These are phyloP conservation scores for Bagarius yarrelli DNA, from an alignment of 2,113 vertebrate species.

Conservation along the genomic window DNA sequence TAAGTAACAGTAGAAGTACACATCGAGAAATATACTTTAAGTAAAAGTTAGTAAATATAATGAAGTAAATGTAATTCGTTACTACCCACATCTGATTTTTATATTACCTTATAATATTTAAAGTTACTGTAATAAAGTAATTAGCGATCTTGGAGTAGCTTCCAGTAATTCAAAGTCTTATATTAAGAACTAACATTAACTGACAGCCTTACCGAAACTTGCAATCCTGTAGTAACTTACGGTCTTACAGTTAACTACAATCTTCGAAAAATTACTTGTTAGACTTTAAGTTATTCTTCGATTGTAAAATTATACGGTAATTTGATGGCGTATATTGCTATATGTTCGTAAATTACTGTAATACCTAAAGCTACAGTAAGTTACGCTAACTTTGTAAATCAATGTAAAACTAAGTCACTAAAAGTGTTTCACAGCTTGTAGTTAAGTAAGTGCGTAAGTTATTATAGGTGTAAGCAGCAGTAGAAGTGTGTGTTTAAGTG, in stretches of 20 bases:
- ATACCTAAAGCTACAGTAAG: neutral
- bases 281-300: neutral
- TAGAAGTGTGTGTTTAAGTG: conserved; percentile 62
- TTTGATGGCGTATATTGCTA: neutral
- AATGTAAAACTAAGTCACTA: neutral
- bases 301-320: neutral
- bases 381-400: neutral
- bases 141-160: no score
- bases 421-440: neutral
- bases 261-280: neutral
- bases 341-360: neutral
- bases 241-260: neutral
- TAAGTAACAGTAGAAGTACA: no score
- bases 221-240: neutral
- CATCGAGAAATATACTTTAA: no score
- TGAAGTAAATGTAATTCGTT: no score
- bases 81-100: no score
- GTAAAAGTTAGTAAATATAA: no score
- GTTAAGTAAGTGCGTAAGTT: neutral
- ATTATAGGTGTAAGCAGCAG: conserved; percentile 50
- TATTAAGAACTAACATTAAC: neutral
- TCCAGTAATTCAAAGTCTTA: neutral
- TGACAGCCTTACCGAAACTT: neutral
- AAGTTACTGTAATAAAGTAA: no score
- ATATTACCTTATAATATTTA: no score